These are phyloP conservation scores for Zalophus californianus DNA, from an alignment of 2,797 vertebrate genomes.

Conservation along the genomic window DNA sequence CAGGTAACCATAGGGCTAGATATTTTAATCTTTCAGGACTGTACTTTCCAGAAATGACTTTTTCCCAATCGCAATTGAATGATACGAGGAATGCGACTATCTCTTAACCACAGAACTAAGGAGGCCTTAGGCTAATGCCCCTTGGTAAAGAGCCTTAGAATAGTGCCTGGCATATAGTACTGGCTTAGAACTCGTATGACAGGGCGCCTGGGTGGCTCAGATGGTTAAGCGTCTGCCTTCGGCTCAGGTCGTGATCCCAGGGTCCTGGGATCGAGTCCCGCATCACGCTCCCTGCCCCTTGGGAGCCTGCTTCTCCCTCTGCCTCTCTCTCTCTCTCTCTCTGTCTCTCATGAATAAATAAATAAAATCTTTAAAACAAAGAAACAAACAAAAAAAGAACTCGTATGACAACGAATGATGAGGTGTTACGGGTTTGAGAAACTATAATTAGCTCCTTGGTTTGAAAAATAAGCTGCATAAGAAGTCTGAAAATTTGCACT, in stretches of 20 bases:
- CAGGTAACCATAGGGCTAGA: neutral
- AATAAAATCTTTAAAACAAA: too few species aligned
- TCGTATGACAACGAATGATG: neutral
- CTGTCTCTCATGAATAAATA: too few species aligned
- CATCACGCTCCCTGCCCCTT: too few species aligned
- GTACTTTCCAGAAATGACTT: slow-evolving; percentile 34
- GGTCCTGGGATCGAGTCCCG: too few species aligned
- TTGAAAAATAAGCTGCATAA: slow-evolving; percentile 46
- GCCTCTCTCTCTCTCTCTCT: too few species aligned
- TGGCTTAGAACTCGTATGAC: neutral
- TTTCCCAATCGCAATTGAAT: neutral
- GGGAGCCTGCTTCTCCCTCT: too few species aligned
- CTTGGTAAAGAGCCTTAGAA: slow-evolving; percentile 18
- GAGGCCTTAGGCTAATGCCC: neutral
- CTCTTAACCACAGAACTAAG: neutral
- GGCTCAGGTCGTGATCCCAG: too few species aligned
- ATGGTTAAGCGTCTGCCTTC: too few species aligned
- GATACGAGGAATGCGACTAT: neutral
- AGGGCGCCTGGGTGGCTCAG: too few species aligned
- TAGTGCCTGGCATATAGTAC: neutral
- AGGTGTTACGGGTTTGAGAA: neutral
- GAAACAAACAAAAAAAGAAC: too few species aligned
- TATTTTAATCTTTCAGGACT: neutral
- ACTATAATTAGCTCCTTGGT: slow-evolving; percentile 21
- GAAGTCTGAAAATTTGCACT: neutral